Evolutionary conservation across 35 echinoderm and acorn worm genomes (phyloP).

Genomic region (Ophioderma brevispina): DNA sequence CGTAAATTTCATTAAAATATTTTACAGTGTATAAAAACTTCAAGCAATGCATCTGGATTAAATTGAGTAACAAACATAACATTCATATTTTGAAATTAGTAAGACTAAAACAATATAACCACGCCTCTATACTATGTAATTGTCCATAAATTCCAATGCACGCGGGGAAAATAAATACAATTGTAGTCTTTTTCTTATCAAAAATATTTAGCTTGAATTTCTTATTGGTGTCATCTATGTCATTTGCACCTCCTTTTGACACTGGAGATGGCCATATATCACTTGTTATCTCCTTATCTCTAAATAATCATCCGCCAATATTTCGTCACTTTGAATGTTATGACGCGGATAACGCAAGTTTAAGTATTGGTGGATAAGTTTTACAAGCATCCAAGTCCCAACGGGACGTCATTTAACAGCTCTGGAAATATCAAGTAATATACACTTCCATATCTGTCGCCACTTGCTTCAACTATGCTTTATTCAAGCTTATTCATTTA

Average conservation of each 20-base stretch:
- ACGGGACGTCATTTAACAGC: background rate
- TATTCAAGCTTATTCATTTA: background rate
- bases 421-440: background rate
- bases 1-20: no score
- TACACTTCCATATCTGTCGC: background rate
- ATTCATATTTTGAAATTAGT: no score
- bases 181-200: no score
- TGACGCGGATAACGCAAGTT: background rate
- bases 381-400: background rate
- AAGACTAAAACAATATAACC: no score
- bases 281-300: slow-evolving; percentile 10
- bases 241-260: background rate
- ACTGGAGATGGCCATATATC: background rate
- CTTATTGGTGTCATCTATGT: background rate
- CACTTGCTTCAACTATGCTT: background rate
- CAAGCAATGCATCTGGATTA: no score
- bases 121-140: no score
- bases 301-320: slow-evolving; percentile 2
- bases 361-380: background rate
- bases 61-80: no score
- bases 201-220: no score
- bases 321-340: background rate
- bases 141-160: no score
- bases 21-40: no score
- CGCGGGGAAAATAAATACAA: no score